A percentile compares a stretch with the other conserved stretches of the same genome.
Conservation (phyloP, 2,888 invertebrate species). For the Hipparchia sbordonii region DNA sequence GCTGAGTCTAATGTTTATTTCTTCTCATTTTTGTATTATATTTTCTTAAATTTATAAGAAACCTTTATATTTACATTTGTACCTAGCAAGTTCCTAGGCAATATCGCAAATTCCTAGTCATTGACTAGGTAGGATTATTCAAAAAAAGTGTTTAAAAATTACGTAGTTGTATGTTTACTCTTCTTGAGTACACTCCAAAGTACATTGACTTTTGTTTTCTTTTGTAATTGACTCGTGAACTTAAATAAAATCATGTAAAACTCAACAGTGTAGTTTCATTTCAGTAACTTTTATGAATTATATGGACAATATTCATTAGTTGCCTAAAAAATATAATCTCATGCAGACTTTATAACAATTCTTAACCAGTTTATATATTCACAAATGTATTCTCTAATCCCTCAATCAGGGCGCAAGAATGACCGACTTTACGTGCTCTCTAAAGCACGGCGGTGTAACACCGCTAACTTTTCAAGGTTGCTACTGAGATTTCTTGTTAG, state of each 20-base stretch:
- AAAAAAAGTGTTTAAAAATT: not conserved
- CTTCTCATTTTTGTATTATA: not conserved
- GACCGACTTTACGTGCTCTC: no score
- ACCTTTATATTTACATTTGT: not conserved
- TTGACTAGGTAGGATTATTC: constrained; percentile 18
- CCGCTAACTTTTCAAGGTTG: no score
- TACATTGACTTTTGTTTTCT: constrained; percentile 29
- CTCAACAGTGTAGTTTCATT: not conserved
- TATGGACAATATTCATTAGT: no score
- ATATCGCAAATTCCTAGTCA: constrained; percentile 31
- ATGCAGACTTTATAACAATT: no score
- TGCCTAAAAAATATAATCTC: no score
- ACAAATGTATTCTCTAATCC: no score
- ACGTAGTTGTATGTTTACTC: not conserved
- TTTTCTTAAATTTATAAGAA: not conserved
- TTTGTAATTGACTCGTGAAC: constrained; percentile 31
- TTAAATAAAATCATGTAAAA: constrained; percentile 37
- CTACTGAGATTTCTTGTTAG: no score
- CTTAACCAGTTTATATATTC: no score
- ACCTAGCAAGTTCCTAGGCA: not conserved
- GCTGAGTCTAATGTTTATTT: no score
- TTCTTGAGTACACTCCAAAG: constrained; percentile 19
- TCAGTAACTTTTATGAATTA: no score
- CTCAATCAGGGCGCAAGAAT: no score
- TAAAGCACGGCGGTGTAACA: no score